These are phyloP conservation scores for Drosophila fuyamai DNA, from an alignment of 1,140 invertebrate species.

Conservation along the genomic window DNA sequence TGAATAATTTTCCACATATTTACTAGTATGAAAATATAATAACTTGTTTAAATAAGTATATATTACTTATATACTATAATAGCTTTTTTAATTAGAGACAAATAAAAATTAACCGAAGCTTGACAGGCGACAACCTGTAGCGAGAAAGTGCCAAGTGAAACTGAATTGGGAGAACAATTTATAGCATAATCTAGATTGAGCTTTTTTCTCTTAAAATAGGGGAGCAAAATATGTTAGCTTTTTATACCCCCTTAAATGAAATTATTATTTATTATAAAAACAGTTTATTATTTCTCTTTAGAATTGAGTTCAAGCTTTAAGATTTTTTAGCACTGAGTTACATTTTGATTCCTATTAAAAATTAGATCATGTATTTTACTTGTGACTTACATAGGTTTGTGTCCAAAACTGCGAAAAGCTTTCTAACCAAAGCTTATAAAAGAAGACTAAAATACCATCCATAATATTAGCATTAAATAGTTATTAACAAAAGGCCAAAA, in stretches of 20 bases:
- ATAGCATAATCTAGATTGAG: not conserved
- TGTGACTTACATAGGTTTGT: not conserved
- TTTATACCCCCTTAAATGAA: not conserved
- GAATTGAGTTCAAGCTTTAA: too few relatives aligned
- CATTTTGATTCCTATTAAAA: too few relatives aligned
- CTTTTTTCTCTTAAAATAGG: slow-evolving; percentile 15
- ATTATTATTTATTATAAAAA: too few relatives aligned
- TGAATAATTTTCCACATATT: slow-evolving; percentile 33
- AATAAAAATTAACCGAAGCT: not conserved
- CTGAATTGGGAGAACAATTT: slow-evolving; percentile 2
- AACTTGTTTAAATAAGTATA: slow-evolving; percentile 11
- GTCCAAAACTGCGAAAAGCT: not conserved
- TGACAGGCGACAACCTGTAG: not conserved
- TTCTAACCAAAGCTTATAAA: not conserved
- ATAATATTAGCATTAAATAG: not conserved
- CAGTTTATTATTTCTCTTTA: too few relatives aligned
- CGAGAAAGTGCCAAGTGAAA: slow-evolving; percentile 1
- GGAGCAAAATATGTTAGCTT: slow-evolving; percentile 10
- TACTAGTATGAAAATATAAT: not conserved
- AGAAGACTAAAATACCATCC: not conserved
- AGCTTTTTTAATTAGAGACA: not conserved
- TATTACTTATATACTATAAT: slow-evolving; percentile 18
- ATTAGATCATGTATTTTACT: not conserved
- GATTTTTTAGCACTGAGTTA: too few relatives aligned
- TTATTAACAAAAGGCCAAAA: not conserved